Evolutionary conservation across 2,797 vertebrate genomes (phyloP).

Genomic region (Apodemus agrarius): DNA sequence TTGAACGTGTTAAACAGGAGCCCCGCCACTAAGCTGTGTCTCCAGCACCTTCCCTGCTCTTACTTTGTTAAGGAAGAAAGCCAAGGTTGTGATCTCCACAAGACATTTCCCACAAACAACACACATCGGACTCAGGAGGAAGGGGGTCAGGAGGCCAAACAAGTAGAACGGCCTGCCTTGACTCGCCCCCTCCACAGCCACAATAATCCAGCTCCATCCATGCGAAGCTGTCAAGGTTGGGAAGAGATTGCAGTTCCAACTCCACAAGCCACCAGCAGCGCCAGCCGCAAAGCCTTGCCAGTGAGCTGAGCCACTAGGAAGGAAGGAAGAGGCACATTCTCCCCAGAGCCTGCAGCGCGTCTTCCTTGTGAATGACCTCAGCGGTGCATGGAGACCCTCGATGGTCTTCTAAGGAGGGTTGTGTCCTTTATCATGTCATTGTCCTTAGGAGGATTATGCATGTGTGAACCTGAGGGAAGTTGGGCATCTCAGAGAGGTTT

Average conservation of each 20-base stretch:
- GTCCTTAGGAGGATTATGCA: not conserved
- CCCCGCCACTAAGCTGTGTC: not conserved
- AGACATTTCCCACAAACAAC: constrained; percentile 30
- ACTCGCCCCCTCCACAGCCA: not conserved
- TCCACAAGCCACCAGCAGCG: not conserved
- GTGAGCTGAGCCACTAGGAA: too few relatives aligned
- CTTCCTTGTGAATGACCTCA: not conserved
- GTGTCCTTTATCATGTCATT: not conserved
- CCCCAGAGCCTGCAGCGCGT: not conserved
- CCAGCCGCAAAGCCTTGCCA: not conserved
- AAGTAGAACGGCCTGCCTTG: not conserved
- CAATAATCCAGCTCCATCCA: not conserved
- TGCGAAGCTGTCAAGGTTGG: not conserved
- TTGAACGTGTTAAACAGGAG: not conserved
- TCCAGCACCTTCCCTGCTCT: not conserved
- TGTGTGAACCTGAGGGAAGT: not conserved
- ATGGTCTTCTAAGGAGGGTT: too few relatives aligned
- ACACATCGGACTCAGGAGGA: not conserved
- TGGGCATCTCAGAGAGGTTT: not conserved
- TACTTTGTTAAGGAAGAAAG: not conserved
- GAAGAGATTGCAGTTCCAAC: not conserved
- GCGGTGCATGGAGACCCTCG: not conserved
- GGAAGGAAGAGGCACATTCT: not conserved
- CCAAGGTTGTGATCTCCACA: not conserved
- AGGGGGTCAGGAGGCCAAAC: not conserved